A percentile compares a stretch with the other conserved stretches of the same genome.
phyloP scores from a whole-genome alignment of 2,113 vertebrate genomes.

The Puffinus mauretanicus region DNA sequence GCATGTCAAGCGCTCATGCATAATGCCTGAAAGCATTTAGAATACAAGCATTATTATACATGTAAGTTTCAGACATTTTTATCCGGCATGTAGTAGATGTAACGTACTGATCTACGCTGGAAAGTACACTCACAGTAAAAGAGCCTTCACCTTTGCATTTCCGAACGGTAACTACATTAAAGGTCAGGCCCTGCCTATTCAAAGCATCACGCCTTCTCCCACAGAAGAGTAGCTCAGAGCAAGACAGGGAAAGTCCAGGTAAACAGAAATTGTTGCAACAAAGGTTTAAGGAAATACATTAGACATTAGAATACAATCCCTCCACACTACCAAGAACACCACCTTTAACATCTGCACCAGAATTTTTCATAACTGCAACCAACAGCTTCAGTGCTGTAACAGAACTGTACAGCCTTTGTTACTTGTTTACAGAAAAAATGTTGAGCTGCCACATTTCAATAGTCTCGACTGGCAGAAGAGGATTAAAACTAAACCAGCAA shows the following conservation, averaged over 20 bases:
- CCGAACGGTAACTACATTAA: not conserved
- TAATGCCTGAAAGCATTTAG: not conserved
- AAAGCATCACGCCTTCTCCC: not conserved
- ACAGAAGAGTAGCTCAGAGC: not conserved
- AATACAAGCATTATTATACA: not conserved
- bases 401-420: not conserved
- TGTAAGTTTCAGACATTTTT: not conserved
- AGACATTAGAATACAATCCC: not conserved
- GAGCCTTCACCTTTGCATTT: not conserved
- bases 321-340: not conserved
- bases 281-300: not conserved
- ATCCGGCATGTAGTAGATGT: not conserved
- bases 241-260: not conserved
- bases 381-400: not conserved
- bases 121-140: not conserved
- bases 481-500: constrained; percentile 42
- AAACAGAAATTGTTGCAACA: rapidly evolving
- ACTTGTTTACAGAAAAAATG: not conserved
- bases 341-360: not conserved
- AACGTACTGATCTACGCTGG: not conserved
- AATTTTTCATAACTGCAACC: not conserved
- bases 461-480: not conserved
- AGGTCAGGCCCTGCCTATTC: not conserved
- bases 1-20: rapidly evolving
- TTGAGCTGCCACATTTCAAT: not conserved